phyloP scores from a whole-genome alignment of 2,888 invertebrate species.

The Oxystoma pomonae region DNA sequence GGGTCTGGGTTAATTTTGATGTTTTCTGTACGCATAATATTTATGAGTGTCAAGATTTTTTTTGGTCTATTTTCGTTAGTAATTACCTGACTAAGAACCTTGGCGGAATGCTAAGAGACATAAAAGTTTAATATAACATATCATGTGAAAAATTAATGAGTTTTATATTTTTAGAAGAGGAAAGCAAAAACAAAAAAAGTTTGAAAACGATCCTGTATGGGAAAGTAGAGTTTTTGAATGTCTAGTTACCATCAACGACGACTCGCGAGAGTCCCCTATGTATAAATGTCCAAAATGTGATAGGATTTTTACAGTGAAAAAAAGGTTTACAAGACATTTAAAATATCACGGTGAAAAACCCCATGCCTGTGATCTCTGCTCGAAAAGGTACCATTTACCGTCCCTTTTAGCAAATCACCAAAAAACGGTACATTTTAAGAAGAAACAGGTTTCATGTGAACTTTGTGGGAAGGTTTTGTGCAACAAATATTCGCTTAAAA shows the following conservation, averaged over 20 bases:
- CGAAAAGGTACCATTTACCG: constrained; percentile 43
- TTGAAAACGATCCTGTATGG: neutral
- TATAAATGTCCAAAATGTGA: neutral
- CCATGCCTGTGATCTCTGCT: constrained; percentile 26
- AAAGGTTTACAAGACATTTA: constrained; percentile 9
- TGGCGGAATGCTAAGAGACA: no score
- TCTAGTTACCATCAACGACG: neutral
- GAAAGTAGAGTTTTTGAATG: neutral
- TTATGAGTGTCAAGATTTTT: no score
- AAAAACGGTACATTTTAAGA: constrained; percentile 26
- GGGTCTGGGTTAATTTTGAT: no score
- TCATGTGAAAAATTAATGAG: no score
- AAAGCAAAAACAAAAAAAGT: neutral
- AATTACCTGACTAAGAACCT: no score
- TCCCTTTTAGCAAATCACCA: constrained; percentile 53
- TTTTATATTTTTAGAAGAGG: neutral
- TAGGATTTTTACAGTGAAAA: neutral
- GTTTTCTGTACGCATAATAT: no score
- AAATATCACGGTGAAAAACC: constrained; percentile 26
- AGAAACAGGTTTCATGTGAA: constrained; percentile 22
- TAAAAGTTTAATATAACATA: no score
- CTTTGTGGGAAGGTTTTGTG: constrained; percentile 52
- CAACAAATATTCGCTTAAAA: constrained; percentile 55
- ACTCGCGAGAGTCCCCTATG: no score
- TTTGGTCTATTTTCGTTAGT: no score